Evolutionary conservation across 2,113 vertebrate species (phyloP).

Genomic region (Lampris megalopsis): DNA sequence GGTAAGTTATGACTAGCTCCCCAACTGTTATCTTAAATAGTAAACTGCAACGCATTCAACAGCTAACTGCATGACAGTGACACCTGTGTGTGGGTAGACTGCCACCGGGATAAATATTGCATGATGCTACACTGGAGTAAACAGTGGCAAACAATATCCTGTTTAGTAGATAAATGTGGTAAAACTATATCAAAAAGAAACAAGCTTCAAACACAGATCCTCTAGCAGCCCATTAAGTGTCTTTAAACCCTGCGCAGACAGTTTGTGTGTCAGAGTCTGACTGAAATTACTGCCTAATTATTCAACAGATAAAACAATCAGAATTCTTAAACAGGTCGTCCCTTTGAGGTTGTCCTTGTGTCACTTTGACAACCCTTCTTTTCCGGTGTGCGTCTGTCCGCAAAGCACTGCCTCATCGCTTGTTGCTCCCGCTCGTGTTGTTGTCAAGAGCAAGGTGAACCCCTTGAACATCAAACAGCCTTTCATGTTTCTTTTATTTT

Average conservation of each 20-base stretch:
- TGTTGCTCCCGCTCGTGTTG: constrained; percentile 39
- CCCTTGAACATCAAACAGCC: constrained; percentile 75
- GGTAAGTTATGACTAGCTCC: constrained; percentile 53
- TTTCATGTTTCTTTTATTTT: constrained; percentile 79
- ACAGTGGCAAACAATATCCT: constrained; percentile 44
- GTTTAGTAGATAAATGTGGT: not conserved
- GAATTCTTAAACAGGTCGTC: not conserved
- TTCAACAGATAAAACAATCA: constrained; percentile 17
- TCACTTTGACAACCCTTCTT: constrained; percentile 27
- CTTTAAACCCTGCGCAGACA: not conserved
- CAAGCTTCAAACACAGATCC: not conserved
- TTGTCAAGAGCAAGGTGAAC: constrained; percentile 65
- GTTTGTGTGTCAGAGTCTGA: not conserved
- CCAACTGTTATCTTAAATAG: constrained; percentile 48
- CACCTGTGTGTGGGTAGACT: constrained; percentile 57
- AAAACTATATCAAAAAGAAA: constrained; percentile 42
- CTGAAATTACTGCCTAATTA: constrained; percentile 28
- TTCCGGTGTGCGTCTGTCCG: constrained; percentile 10
- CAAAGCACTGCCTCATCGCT: constrained; percentile 18
- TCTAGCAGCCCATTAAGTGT: not conserved
- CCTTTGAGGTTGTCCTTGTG: constrained; percentile 34
- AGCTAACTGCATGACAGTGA: constrained; percentile 64
- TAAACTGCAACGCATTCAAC: constrained; percentile 59
- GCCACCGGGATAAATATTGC: constrained; percentile 65
- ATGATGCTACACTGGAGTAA: constrained; percentile 38